Percentiles rank a stretch among this genome's conserved stretches.
phyloP scores from a whole-genome alignment of 2,888 invertebrate genomes.

The Cephus sareptanus region DNA sequence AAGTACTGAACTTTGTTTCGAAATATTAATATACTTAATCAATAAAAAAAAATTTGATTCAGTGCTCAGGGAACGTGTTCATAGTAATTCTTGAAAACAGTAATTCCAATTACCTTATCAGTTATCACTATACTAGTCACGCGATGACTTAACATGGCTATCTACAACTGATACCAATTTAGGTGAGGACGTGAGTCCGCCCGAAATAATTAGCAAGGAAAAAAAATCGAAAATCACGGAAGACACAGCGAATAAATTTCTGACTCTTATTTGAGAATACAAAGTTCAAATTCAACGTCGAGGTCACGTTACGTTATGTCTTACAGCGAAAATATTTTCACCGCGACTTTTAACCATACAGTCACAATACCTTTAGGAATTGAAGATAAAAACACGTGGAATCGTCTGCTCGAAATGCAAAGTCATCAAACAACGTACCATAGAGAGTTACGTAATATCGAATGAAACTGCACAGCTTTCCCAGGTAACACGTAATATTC shows the following conservation, averaged over 20 bases:
- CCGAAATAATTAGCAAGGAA: not conserved
- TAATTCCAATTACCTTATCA: not conserved
- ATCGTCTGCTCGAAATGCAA: not conserved
- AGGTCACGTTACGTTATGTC: no score
- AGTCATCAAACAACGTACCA: not conserved
- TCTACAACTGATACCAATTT: not conserved
- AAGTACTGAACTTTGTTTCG: constrained; percentile 6
- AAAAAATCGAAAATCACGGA: not conserved
- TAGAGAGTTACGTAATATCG: not conserved
- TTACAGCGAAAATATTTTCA: not conserved
- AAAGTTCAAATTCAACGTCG: not conserved
- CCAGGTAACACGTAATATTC: not conserved
- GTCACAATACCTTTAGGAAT: no score
- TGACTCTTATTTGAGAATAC: not conserved
- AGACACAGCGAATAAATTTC: not conserved
- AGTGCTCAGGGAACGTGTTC: not conserved
- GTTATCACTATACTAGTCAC: not conserved
- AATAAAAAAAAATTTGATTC: not conserved
- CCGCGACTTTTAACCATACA: no score
- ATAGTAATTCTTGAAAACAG: not conserved
- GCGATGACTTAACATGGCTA: not conserved
- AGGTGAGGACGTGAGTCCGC: not conserved
- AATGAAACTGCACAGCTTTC: no score
- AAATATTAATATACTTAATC: not conserved
- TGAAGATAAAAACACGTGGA: no score